Percentiles rank a stretch among this genome's conserved stretches.
These are phyloP conservation scores for Sandelia bainsii DNA, from an alignment of 2,797 vertebrate species.

Conservation along the genomic window DNA sequence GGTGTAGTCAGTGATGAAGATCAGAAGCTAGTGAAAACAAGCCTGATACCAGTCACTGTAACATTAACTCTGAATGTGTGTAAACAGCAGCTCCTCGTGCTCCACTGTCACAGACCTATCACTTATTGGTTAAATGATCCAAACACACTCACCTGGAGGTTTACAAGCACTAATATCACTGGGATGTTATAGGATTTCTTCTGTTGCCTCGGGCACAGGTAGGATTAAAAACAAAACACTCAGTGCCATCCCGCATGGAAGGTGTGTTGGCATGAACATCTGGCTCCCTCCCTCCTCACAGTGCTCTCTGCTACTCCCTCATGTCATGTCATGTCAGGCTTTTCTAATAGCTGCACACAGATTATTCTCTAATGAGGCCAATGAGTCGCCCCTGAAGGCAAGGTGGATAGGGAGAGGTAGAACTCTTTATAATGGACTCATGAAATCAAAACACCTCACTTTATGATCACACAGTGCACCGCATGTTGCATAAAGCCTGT, in stretches of 20 bases:
- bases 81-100: neutral
- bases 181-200: conserved; percentile 20
- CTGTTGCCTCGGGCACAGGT: conserved; percentile 31
- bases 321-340: conserved; percentile 60
- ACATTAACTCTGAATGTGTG: neutral
- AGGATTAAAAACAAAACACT: conserved; percentile 23
- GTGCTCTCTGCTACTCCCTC: conserved; percentile 24
- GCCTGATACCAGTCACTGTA: neutral
- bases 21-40: neutral
- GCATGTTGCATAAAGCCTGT: neutral
- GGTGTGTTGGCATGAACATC: conserved; percentile 56
- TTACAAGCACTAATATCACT: conserved; percentile 4
- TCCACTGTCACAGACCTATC: neutral
- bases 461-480: neutral
- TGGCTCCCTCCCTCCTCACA: conserved; percentile 2
- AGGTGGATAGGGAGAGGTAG: conserved; percentile 42
- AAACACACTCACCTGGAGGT: neutral
- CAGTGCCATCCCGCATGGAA: conserved; percentile 6
- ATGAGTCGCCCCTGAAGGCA: conserved; percentile 58
- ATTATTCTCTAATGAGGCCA: conserved; percentile 30
- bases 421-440: neutral
- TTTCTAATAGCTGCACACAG: conserved; percentile 7
- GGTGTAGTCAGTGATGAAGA: neutral
- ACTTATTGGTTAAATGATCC: neutral
- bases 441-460: neutral